Percentiles rank a stretch among this genome's conserved stretches.
These are phyloP conservation scores for Pollenia amentaria DNA, from an alignment of 2,888 invertebrate genomes.

Conservation along the genomic window DNA sequence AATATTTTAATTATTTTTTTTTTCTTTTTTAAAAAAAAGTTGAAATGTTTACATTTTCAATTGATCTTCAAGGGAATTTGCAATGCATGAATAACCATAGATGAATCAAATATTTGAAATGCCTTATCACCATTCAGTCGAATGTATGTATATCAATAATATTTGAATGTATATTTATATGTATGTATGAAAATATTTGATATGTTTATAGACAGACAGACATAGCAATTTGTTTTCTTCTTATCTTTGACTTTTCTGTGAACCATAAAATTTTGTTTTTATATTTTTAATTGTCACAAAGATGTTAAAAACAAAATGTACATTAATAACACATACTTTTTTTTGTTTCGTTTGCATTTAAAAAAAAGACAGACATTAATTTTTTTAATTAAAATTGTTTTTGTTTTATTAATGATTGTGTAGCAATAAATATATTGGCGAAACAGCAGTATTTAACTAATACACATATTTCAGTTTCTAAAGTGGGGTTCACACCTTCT, in stretches of 20 bases:
- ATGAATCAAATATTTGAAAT: constrained; percentile 28
- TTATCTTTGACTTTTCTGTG: constrained; percentile 61
- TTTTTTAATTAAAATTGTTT: too few species aligned
- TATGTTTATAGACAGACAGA: background rate
- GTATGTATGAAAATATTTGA: background rate
- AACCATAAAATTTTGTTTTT: constrained; percentile 67
- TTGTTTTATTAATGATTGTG: too few species aligned
- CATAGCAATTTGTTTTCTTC: constrained; percentile 39
- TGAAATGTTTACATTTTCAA: constrained; percentile 12
- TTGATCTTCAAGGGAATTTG: constrained; percentile 44
- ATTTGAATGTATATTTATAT: constrained; percentile 29
- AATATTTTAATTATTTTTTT: constrained; percentile 22
- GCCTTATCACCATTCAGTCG: constrained; percentile 54
- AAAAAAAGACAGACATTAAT: too few species aligned
- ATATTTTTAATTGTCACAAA: constrained; percentile 61
- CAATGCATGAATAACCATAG: constrained; percentile 35
- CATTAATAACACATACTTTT: background rate
- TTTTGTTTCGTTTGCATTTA: background rate
- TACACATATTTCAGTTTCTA: too few species aligned
- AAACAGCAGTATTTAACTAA: too few species aligned
- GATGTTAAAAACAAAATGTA: background rate
- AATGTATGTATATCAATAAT: constrained; percentile 1
- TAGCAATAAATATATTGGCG: too few species aligned
- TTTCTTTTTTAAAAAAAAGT: constrained; percentile 13
- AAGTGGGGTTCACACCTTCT: too few species aligned